A percentile compares a stretch with the other conserved stretches of the same genome.
Conservation (phyloP, 2,888 invertebrate genomes). For the Orchestes rusci region DNA sequence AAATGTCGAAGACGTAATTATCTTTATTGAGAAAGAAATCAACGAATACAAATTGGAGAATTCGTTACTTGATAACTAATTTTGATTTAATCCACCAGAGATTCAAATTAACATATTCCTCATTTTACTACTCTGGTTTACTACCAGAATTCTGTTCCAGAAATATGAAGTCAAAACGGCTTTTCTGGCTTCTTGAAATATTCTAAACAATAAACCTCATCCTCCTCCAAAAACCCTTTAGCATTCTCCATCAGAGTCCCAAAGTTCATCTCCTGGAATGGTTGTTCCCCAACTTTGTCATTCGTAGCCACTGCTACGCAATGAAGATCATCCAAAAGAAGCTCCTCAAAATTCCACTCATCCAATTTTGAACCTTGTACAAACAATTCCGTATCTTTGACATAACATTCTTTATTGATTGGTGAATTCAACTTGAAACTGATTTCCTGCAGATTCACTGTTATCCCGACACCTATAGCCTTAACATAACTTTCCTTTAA, state of each 20-base stretch:
- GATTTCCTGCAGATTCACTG: conserved; percentile 65
- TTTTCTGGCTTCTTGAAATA: conserved; percentile 53
- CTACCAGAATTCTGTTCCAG: too few species aligned
- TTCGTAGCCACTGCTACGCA: conserved; percentile 68
- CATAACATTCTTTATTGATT: conserved; percentile 44
- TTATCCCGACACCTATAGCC: conserved; percentile 81
- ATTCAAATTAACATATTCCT: too few species aligned
- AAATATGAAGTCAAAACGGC: conserved; percentile 12
- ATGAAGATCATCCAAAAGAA: conserved; percentile 65
- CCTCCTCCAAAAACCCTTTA: conserved; percentile 46
- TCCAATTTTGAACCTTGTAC: conserved; percentile 50
- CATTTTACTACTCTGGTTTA: too few species aligned
- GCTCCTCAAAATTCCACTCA: conserved; percentile 81
- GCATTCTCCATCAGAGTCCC: conserved; percentile 54
- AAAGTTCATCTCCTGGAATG: conserved; percentile 53
- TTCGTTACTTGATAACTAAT: too few species aligned
- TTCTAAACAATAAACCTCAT: conserved; percentile 49
- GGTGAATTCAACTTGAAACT: conserved; percentile 63
- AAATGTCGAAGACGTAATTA: too few species aligned
- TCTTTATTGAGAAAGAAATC: too few species aligned
- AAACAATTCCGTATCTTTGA: conserved; percentile 60
- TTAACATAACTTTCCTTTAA: conserved; percentile 93
- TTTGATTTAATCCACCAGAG: too few species aligned
- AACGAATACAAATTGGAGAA: too few species aligned
- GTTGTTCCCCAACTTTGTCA: conserved; percentile 25